phyloP scores from a whole-genome alignment of 2,888 invertebrate species.

The Myathropa florea region DNA sequence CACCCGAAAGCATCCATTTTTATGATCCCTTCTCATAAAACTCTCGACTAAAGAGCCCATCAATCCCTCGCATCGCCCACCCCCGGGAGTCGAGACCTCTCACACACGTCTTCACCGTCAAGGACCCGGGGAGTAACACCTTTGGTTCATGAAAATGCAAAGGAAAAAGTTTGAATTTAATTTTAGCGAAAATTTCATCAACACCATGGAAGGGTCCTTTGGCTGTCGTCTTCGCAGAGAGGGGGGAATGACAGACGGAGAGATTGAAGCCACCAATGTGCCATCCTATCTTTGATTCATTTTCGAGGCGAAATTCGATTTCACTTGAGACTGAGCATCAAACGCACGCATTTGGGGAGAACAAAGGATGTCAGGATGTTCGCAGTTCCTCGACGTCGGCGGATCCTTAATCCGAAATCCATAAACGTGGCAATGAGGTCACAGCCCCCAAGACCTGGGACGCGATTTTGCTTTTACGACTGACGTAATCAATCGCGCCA shows the following conservation, averaged over 20 bases:
- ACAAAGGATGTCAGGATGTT: conserved; percentile 10
- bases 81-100: neutral
- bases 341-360: neutral
- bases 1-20: neutral
- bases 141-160: conserved; percentile 13
- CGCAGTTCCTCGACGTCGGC: neutral
- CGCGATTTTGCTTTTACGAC: conserved; percentile 6
- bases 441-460: neutral
- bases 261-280: neutral
- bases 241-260: neutral
- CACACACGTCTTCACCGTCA: conserved; percentile 1
- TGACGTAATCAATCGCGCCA: conserved; percentile 13
- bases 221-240: too few relatives aligned
- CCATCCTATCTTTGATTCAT: conserved; percentile 22
- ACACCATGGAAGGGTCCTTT: conserved; percentile 23
- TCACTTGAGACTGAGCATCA: neutral
- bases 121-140: neutral
- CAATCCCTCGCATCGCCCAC: conserved; percentile 24
- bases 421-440: neutral
- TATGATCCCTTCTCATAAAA: conserved; percentile 14
- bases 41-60: conserved; percentile 20
- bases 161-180: conserved; percentile 53
- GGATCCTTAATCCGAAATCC: conserved; percentile 13
- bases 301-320: conserved; percentile 33
- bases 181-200: conserved; percentile 52